Evolutionary conservation across 2,113 vertebrate genomes (phyloP).

Genomic region (Atherinomorus stipes): DNA sequence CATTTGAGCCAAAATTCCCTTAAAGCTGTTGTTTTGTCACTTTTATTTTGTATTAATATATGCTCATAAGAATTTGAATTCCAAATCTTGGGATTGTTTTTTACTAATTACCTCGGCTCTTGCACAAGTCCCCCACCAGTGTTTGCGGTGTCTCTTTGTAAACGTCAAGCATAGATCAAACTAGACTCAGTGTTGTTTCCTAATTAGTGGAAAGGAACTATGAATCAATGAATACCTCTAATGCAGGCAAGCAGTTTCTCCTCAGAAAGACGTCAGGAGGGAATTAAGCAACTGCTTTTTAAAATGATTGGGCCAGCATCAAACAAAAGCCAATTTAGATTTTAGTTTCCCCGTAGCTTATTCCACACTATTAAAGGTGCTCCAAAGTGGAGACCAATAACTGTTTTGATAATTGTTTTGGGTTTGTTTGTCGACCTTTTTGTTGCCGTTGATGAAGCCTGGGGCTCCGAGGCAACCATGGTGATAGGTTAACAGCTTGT

Average conservation of each 20-base stretch:
- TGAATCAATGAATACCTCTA: conserved; percentile 22
- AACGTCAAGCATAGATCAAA: conserved; percentile 19
- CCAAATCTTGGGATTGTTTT: conserved; percentile 17
- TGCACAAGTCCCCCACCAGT: not conserved
- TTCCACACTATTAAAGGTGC: conserved; percentile 6
- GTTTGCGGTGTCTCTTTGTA: conserved; percentile 17
- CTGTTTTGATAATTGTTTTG: conserved; percentile 40
- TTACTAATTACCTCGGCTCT: conserved; percentile 41
- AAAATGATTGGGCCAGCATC: conserved; percentile 28
- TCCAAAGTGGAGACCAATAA: conserved; percentile 5
- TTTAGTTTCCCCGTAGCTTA: conserved; percentile 18
- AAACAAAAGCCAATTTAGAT: conserved; percentile 39
- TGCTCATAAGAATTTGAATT: not conserved
- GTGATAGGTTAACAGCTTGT: not conserved
- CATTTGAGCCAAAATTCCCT: not conserved
- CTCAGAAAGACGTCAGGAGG: conserved; percentile 15
- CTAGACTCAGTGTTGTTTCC: conserved; percentile 18
- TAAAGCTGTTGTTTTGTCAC: not conserved
- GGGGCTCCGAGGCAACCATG: not conserved
- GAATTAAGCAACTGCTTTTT: conserved; percentile 41
- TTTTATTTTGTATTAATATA: not conserved
- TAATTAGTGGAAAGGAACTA: conserved; percentile 40
- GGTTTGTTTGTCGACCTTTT: conserved; percentile 31
- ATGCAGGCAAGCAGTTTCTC: conserved; percentile 21
- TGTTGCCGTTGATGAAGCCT: conserved; percentile 6